Conservation (phyloP, 2,888 invertebrate species). For the Lasius fuliginosus region DNA sequence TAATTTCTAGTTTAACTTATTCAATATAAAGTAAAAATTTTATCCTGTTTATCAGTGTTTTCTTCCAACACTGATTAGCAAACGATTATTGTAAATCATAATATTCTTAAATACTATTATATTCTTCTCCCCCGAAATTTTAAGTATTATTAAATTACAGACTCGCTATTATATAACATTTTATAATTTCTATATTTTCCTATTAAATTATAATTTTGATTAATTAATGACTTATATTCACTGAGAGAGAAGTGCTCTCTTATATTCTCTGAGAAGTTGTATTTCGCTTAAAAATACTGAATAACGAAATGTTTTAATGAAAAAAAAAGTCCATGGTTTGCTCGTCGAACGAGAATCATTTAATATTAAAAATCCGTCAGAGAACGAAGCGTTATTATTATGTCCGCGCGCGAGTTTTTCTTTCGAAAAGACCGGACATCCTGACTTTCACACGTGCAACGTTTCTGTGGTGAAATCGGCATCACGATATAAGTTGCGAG, state of each 20-base stretch:
- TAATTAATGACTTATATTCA: not conserved
- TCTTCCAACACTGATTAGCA: not conserved
- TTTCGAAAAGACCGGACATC: conserved; percentile 73
- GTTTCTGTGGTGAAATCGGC: conserved; percentile 75
- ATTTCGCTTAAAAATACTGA: not conserved
- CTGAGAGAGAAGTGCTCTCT: not conserved
- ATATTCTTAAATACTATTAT: not conserved
- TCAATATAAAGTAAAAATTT: not conserved
- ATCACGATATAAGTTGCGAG: conserved; percentile 61
- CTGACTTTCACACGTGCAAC: conserved; percentile 77
- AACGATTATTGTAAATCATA: not conserved
- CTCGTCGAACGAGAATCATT: not conserved
- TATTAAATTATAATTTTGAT: not conserved
- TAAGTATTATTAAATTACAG: not conserved
- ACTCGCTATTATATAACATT: not conserved
- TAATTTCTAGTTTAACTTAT: not conserved
- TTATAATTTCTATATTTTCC: not conserved
- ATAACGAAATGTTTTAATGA: not conserved
- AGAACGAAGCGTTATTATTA: conserved; percentile 33
- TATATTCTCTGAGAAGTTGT: not conserved
- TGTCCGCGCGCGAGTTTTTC: conserved; percentile 51
- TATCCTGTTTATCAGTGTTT: not conserved
- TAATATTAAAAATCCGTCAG: conserved; percentile 30
- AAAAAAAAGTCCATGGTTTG: not conserved
- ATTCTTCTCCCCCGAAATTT: not conserved